Evolutionary conservation across 2,113 vertebrate genomes (phyloP).

Genomic region (Eulacestoma nigropectus): DNA sequence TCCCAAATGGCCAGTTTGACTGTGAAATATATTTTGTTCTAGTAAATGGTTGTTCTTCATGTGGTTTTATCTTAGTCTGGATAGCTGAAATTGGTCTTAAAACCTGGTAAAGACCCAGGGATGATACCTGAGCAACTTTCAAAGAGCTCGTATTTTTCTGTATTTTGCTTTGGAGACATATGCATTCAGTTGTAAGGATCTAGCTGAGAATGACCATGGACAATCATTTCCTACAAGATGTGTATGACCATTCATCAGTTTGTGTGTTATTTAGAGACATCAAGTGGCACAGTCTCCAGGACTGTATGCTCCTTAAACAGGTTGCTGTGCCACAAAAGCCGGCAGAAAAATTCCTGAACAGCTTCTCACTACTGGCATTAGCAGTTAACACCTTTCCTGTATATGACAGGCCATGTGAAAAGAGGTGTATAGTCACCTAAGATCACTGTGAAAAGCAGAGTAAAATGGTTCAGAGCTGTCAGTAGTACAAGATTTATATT

Average conservation of each 20-base stretch:
- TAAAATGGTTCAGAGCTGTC: slow-evolving; percentile 12
- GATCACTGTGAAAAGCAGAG: neutral
- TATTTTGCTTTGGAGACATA: neutral
- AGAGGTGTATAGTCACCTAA: neutral
- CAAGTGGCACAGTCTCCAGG: neutral
- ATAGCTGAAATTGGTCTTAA: neutral
- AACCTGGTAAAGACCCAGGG: neutral
- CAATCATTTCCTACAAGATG: neutral
- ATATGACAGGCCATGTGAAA: neutral
- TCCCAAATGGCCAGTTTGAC: neutral
- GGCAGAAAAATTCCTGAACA: neutral
- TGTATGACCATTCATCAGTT: neutral
- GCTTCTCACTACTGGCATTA: neutral
- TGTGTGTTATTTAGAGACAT: neutral
- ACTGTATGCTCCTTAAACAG: neutral
- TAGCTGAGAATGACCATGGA: neutral
- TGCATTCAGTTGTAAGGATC: neutral
- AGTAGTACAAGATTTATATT: neutral
- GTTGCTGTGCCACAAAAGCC: neutral
- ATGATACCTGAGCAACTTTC: neutral
- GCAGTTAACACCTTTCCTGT: slow-evolving; percentile 6
- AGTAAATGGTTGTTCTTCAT: neutral
- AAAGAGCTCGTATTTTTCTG: neutral
- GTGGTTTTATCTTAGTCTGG: neutral
- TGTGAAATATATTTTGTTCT: neutral